Percentiles rank a stretch among this genome's conserved stretches.
These are phyloP conservation scores for Elmis aenea DNA, from an alignment of 2,888 invertebrate species.

Conservation along the genomic window DNA sequence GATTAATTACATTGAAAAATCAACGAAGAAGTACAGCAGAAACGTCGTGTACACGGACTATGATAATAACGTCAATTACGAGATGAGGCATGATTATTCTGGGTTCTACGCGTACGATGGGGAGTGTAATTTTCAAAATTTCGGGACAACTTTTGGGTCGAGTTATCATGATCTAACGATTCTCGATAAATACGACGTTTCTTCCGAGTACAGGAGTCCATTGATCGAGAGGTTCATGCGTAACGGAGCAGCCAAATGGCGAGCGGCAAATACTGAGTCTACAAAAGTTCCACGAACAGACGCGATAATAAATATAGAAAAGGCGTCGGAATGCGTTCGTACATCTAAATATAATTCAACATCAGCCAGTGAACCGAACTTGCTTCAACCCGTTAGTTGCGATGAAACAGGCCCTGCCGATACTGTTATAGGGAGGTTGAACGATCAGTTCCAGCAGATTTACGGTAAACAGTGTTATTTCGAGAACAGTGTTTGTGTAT, in stretches of 20 bases:
- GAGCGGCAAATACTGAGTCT: conserved; percentile 14
- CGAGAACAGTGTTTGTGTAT: conserved; percentile 44
- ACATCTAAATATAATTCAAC: conserved; percentile 40
- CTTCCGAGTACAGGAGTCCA: conserved; percentile 26
- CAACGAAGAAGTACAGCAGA: conserved; percentile 25
- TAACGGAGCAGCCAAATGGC: conserved; percentile 26
- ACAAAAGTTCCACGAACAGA: conserved; percentile 22
- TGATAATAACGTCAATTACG: too few species aligned
- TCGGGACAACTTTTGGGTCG: conserved; percentile 43
- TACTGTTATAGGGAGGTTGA: conserved; percentile 15
- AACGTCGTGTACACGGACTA: conserved; percentile 30
- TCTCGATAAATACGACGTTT: conserved; percentile 35
- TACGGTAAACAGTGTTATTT: conserved; percentile 27
- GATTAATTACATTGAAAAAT: conserved; percentile 28
- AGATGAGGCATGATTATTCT: too few species aligned
- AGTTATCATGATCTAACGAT: conserved; percentile 44
- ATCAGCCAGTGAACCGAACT: conserved; percentile 45
- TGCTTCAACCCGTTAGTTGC: conserved; percentile 28
- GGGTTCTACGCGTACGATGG: conserved; percentile 22
- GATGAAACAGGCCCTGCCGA: conserved; percentile 18
- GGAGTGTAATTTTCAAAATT: conserved; percentile 34
- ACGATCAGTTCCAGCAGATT: conserved; percentile 17
- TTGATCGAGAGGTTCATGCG: conserved; percentile 37
- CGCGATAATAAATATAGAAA: conserved; percentile 37
- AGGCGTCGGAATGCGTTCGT: conserved; percentile 29